A percentile compares a stretch with the other conserved stretches of the same genome.
These are phyloP conservation scores for Gymnarchus niloticus DNA, from an alignment of 2,113 vertebrate species.

Conservation along the genomic window DNA sequence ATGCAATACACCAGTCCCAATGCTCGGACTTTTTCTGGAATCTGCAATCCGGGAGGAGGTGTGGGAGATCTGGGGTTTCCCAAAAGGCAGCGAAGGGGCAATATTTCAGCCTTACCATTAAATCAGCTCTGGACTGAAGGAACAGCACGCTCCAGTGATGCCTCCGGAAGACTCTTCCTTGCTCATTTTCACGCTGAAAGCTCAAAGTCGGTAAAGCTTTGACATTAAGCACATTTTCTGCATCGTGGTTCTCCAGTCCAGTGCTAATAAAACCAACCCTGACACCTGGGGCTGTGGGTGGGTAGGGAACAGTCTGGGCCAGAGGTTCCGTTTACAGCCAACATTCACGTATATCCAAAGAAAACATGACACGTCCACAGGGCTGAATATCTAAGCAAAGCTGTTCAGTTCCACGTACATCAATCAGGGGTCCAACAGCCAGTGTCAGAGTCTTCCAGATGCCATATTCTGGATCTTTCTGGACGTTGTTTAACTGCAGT, in stretches of 20 bases:
- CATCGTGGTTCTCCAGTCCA: background rate
- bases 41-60: slow-evolving; percentile 11
- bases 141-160: slow-evolving; percentile 1
- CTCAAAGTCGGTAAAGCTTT: background rate
- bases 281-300: background rate
- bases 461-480: no score
- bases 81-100: background rate
- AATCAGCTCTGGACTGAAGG: background rate
- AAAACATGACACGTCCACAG: background rate
- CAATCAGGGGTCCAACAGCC: background rate
- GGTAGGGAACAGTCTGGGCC: background rate
- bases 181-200: background rate
- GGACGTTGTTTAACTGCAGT: background rate
- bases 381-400: background rate
- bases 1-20: background rate
- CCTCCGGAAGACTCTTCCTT: background rate
- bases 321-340: background rate
- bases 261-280: background rate
- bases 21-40: slow-evolving; percentile 10
- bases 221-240: background rate
- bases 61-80: background rate
- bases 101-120: slow-evolving; percentile 6
- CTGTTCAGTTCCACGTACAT: background rate
- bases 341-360: background rate
- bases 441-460: background rate